Base-by-base conservation (phyloP, 1,140 invertebrate species). In the Drosophila parvula region DNA sequence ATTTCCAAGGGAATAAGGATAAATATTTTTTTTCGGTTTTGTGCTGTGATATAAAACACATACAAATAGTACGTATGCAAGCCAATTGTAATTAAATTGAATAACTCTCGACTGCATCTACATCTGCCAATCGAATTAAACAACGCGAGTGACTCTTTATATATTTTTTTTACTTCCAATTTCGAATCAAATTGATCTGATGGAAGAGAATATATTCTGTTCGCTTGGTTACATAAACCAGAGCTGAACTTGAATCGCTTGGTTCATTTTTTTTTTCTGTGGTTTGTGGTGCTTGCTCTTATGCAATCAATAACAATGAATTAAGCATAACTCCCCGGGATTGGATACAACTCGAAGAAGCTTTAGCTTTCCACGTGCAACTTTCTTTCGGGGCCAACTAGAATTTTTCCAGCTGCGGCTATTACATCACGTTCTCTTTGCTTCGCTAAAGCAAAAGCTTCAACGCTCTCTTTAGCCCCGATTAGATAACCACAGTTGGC, bases 31-130 rank as follows among this genome's bases (percentile, higher is more conserved):
- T 90, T 91, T 82, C 62, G 61, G 65, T 67, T 91, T 90, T 81
- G 83, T 90, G 81, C 90, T 91, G 90, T 91, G 90, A 91, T 91
- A 91, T 86, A 73, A 68, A 82, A 85, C 81, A 81, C 68, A 90
- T 79, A 83, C 74, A 90, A 79, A 91, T 91, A 71, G 90, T 91
- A 91, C 78, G 90, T 91, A 90, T 81, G 70, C 41, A 65, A 65
- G 38, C 44, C 38, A 70, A 64, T 34, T 55, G 27, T n/a, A 65
- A 48, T 48, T 30, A 38, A 81, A 64, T 64, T 10, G 56, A 68
- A 53, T 40, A 61, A 51, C 12, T 30, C 30, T 65, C 32, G 28
- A 44, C 27, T 28, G 6, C 12, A 57, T 41, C 38, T 41, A 38
- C 57, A 59, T 22, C 22, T 22, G 22, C 22, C 22, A 58, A 43